These are phyloP conservation scores for Malurus splendens DNA, from an alignment of 2,797 vertebrate genomes.

Conservation along the genomic window DNA sequence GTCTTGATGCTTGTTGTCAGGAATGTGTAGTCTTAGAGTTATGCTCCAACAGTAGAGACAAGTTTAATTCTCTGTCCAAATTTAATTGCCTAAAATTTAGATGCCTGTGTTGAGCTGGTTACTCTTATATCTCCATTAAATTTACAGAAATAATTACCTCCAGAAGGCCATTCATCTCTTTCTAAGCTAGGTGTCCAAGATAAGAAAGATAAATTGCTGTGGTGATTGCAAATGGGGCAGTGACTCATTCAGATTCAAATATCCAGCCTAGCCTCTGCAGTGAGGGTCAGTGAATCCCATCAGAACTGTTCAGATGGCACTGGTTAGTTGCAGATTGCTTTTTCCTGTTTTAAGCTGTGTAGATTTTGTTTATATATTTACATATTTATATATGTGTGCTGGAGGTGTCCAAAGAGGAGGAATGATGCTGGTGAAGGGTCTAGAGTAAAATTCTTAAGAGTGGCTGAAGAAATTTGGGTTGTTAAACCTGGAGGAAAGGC, in stretches of 20 bases:
- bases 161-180: constrained; percentile 40
- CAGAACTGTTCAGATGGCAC: background rate
- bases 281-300: background rate
- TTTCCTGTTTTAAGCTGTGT: background rate
- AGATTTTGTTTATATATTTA: background rate
- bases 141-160: constrained; percentile 47
- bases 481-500: background rate
- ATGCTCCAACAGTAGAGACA: background rate
- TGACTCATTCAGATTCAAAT: background rate
- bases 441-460: background rate
- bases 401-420: background rate
- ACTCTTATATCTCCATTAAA: constrained; percentile 36
- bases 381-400: background rate
- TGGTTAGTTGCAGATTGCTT: background rate
- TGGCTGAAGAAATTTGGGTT: background rate
- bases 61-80: constrained; percentile 17
- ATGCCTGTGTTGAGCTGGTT: constrained; percentile 11
- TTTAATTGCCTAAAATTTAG: constrained; percentile 26
- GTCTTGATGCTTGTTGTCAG: background rate
- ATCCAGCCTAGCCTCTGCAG: background rate
- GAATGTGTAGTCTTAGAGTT: background rate
- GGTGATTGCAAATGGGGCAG: background rate
- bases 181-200: constrained; percentile 20
- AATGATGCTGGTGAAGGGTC: background rate
- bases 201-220: constrained; percentile 50